Base-by-base conservation (phyloP, 1,140 invertebrate genomes). In the Diorhabda carinulata region DNA sequence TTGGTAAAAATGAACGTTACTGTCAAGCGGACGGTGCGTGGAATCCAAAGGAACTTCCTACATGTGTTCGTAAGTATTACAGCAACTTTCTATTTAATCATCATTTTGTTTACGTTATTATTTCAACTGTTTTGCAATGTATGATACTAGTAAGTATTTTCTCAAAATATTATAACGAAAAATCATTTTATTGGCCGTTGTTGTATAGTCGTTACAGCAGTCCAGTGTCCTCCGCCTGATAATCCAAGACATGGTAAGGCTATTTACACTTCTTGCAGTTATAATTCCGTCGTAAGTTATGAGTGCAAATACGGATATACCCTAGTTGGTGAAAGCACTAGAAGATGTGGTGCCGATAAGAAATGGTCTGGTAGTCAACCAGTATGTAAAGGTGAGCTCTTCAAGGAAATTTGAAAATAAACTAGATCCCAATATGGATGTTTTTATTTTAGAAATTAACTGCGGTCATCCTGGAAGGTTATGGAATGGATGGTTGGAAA, bases 401-500 rank as follows among this genome's bases (percentile, higher is more conserved):
- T 0, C 47, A 52, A 52, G 2, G 47, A 25, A 25, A 25, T 25
- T 52, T 3, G 4, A 52, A 52, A 4, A 52, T n/a, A 52, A 8
- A 52, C 9, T 52, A 52, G 5, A 52, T 6, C n/a, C 2, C n/a
- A 52, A 6, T 8, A 52, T n/a, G 6, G 6, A 52, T 52, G 6
- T 52, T n/a, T 3, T 43, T 57, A 61, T 70, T 70, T 70, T 78
- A 92, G 97, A 98, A 84, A 98, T 98, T 76, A 93, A 97, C 83
- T 99, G 97, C 81, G 93, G 94, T 2, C 88, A 91, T 73, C 94
- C 95, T 0, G 94, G 94, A 3, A 86, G 89, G 40, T 84, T 98
- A 2, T 94, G 92, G 85, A 98, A 98, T 79, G 97, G 97, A 5
- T 98, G 95, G 91, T 86, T 98, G 67, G 95, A 98, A 81, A 96